A percentile compares a stretch with the other conserved stretches of the same genome.
Conservation (phyloP, 1,140 invertebrate genomes). For the Drosophila kikkawai region DNA sequence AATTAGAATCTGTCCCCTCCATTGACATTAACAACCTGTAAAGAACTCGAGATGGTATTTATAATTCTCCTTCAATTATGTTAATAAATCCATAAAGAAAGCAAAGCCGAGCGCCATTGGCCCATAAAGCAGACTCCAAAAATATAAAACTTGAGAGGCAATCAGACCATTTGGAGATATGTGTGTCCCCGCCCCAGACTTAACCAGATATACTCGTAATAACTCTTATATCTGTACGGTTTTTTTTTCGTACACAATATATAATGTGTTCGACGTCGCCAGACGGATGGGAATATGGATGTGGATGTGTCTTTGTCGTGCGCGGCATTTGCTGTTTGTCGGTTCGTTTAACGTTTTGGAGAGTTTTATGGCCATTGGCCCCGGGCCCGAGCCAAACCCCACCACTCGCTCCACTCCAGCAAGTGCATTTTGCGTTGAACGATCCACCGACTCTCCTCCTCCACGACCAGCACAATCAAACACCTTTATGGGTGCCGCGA, state of each 20-base stretch:
- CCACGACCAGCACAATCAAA: conserved; percentile 28
- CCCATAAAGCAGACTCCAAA: conserved; percentile 65
- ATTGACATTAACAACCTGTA: conserved; percentile 47
- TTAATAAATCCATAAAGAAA: conserved; percentile 78
- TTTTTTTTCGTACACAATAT: conserved; percentile 7
- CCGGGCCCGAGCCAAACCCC: conserved; percentile 19
- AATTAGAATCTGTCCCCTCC: conserved; percentile 65
- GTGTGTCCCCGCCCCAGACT: conserved; percentile 28
- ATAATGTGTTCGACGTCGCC: conserved; percentile 38
- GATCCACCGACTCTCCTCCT: conserved; percentile 11
- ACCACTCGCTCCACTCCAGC: conserved; percentile 16
- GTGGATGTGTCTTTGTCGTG: conserved; percentile 67
- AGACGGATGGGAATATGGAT: conserved; percentile 56
- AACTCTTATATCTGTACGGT: conserved; percentile 27
- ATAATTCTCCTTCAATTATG: conserved; percentile 71
- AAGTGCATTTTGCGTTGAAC: conserved; percentile 74
- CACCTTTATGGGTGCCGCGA: conserved; percentile 70
- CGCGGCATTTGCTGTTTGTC: conserved; percentile 53
- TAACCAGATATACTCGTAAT: conserved; percentile 22
- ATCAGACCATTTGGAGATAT: conserved; percentile 57
- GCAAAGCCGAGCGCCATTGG: conserved; percentile 56
- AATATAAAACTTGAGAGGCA: conserved; percentile 54
- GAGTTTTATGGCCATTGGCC: conserved; percentile 70
- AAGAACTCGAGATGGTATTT: conserved; percentile 45
- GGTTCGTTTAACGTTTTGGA: conserved; percentile 74